phyloP scores from a whole-genome alignment of 1,140 invertebrate species.

The Nomia melanderi region DNA sequence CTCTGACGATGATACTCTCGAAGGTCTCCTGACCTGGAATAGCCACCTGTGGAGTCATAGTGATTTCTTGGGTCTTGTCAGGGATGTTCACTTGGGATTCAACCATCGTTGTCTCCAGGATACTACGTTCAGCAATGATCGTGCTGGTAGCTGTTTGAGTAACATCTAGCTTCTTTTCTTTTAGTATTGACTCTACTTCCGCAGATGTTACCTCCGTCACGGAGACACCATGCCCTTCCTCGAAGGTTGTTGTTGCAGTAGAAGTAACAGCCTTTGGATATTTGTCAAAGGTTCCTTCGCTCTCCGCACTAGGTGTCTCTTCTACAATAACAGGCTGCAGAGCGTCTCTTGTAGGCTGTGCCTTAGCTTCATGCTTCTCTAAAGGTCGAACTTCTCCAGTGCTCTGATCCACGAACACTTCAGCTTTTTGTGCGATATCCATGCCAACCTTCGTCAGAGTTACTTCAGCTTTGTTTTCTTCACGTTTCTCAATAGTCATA shows the following conservation, averaged over 20 bases:
- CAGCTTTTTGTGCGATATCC: conserved; percentile 61
- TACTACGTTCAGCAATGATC: conserved; percentile 70
- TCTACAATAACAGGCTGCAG: conserved; percentile 70
- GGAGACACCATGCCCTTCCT: conserved; percentile 71
- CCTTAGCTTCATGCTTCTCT: conserved; percentile 61
- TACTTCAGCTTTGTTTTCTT: conserved; percentile 58
- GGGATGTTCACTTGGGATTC: conserved; percentile 75
- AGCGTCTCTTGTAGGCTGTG: conserved; percentile 72
- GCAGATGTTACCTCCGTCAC: conserved; percentile 72
- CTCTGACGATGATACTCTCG: conserved; percentile 75
- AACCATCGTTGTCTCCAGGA: conserved; percentile 68
- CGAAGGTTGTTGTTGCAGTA: conserved; percentile 51
- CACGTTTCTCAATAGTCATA: conserved; percentile 50
- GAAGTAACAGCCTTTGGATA: conserved; percentile 53
- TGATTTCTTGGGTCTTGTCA: conserved; percentile 60
- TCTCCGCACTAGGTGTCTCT: conserved; percentile 66
- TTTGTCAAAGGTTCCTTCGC: conserved; percentile 58
- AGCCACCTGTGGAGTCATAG: conserved; percentile 65
- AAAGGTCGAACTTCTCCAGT: conserved; percentile 55
- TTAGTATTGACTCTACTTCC: conserved; percentile 58
- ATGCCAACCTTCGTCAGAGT: conserved; percentile 59
- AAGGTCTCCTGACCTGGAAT: conserved; percentile 71
- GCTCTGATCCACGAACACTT: conserved; percentile 67
- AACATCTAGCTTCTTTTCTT: conserved; percentile 59
- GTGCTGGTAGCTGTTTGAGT: conserved; percentile 68